A percentile compares a stretch with the other conserved stretches of the same genome.
These are phyloP conservation scores for Paguma larvata DNA, from an alignment of 2,797 vertebrate species.

Conservation along the genomic window DNA sequence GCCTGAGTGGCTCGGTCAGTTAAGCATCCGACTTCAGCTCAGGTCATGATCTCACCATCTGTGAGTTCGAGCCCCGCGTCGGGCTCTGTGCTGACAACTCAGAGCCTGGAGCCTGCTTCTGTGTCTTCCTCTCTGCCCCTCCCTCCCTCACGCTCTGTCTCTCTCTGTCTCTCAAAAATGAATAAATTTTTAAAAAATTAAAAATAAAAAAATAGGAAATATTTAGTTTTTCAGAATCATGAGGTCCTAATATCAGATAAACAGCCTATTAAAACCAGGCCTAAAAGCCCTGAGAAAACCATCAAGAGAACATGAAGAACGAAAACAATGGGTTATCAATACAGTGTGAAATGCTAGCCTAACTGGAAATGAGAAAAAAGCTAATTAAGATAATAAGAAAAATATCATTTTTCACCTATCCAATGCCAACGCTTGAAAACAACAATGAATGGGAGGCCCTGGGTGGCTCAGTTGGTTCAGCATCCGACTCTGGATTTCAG, in stretches of 20 bases:
- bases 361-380: not conserved
- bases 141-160: no score
- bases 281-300: not conserved
- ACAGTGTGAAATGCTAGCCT: not conserved
- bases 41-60: no score
- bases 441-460: not conserved
- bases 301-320: not conserved
- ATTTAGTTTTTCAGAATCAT: not conserved
- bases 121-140: no score
- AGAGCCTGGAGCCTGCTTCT: no score
- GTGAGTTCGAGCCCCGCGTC: no score
- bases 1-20: no score
- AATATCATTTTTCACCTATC: not conserved
- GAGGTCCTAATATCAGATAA: not conserved
- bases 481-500: no score
- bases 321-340: not conserved
- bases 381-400: not conserved
- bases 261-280: not conserved
- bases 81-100: no score
- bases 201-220: not conserved
- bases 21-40: no score
- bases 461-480: no score
- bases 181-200: fast-evolving
- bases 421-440: not conserved
- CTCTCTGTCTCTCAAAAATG: no score